These are phyloP conservation scores for Euglossa dilemma DNA, from an alignment of 1,140 invertebrate species.

Conservation along the genomic window DNA sequence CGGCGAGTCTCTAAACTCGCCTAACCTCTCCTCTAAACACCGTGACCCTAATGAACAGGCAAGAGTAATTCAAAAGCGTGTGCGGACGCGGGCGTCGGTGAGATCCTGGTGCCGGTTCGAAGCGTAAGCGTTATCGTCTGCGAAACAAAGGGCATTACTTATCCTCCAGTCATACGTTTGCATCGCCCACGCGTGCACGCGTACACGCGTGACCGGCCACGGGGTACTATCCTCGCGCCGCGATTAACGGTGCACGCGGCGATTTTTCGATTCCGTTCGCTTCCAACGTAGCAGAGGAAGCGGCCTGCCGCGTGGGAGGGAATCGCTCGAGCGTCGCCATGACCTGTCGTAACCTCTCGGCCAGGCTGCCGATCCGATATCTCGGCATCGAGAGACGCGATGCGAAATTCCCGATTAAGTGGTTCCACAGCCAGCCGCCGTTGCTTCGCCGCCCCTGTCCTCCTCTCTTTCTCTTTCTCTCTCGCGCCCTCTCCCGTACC, in stretches of 20 bases:
- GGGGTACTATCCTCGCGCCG: conserved; percentile 44
- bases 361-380: conserved; percentile 65
- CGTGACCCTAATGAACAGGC: conserved; percentile 23
- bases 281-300: conserved; percentile 1
- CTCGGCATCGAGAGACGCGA: conserved; percentile 69
- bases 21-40: background rate
- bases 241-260: conserved; percentile 63
- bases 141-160: conserved; percentile 62
- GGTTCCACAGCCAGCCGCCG: conserved; percentile 59
- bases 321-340: conserved; percentile 65
- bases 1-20: too few relatives aligned
- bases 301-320: conserved; percentile 54
- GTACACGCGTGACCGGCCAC: conserved; percentile 58
- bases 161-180: conserved; percentile 50
- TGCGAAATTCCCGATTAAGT: conserved; percentile 73
- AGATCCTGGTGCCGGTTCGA: background rate
- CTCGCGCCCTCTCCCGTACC: background rate
- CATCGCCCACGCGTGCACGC: conserved; percentile 60
- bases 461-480: background rate
- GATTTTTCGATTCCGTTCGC: conserved; percentile 63
- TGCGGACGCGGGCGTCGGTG: background rate
- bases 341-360: conserved; percentile 67
- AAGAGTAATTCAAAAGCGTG: conserved; percentile 7
- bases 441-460: background rate
- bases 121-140: conserved; percentile 22